A percentile compares a stretch with the other conserved stretches of the same genome.
These are phyloP conservation scores for Eristalis tenax DNA, from an alignment of 2,888 invertebrate genomes.

Conservation along the genomic window DNA sequence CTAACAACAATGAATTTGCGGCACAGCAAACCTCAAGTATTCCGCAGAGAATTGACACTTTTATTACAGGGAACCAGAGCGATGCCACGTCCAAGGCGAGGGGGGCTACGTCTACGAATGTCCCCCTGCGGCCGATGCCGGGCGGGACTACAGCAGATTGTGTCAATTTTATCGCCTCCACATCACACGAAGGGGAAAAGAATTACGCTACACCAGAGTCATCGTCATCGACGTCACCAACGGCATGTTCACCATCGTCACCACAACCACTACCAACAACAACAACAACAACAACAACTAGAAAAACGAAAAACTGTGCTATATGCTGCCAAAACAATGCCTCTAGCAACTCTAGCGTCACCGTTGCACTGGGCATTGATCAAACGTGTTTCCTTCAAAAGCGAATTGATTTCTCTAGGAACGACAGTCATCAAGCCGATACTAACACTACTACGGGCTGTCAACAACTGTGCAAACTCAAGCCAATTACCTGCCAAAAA, in stretches of 20 bases:
- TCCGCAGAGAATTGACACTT: conserved; percentile 29
- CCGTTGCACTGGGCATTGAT: conserved; percentile 29
- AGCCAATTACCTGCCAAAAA: conserved; percentile 62
- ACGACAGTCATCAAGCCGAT: conserved; percentile 31
- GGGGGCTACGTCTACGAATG: background rate
- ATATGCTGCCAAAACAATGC: conserved; percentile 66
- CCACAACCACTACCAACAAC: conserved; percentile 12
- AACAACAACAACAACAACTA: conserved; percentile 56
- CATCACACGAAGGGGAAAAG: conserved; percentile 16
- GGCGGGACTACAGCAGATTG: background rate
- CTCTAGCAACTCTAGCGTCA: conserved; percentile 29
- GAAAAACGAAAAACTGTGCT: conserved; percentile 56
- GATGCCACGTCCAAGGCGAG: conserved; percentile 30
- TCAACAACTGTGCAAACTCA: conserved; percentile 51
- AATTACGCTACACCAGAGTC: conserved; percentile 32
- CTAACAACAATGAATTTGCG: conserved; percentile 42
- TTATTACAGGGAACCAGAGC: conserved; percentile 49
- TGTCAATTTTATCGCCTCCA: conserved; percentile 45
- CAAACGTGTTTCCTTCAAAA: conserved; percentile 62
- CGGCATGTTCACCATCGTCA: background rate
- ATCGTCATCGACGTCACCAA: conserved; percentile 7
- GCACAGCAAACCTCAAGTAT: conserved; percentile 30
- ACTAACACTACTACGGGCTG: background rate
- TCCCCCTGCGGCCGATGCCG: background rate
- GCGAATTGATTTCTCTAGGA: conserved; percentile 61